These are phyloP conservation scores for Cyaniris semiargus DNA, from an alignment of 2,888 invertebrate species.

Conservation along the genomic window DNA sequence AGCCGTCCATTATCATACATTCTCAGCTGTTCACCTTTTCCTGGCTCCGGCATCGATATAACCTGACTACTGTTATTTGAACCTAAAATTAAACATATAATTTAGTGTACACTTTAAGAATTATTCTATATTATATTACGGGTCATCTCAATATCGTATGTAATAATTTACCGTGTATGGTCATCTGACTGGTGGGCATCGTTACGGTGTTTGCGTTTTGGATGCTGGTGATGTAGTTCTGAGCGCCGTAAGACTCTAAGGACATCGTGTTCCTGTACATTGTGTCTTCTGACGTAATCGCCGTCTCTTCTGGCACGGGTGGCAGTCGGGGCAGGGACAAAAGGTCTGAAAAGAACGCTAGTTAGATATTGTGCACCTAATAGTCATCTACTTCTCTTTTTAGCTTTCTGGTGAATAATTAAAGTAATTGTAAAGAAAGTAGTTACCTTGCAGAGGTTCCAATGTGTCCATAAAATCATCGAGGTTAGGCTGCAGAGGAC, in stretches of 20 bases:
- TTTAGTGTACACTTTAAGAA: neutral
- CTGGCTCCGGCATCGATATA: slow-evolving; percentile 62
- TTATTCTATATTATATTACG: neutral
- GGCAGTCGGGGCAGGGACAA: slow-evolving; percentile 75
- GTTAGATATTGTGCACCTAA: neutral
- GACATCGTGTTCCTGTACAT: slow-evolving; percentile 73
- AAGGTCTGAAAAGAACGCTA: slow-evolving; percentile 55
- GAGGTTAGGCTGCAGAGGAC: slow-evolving; percentile 97
- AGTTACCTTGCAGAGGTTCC: slow-evolving; percentile 89
- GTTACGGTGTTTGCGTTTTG: slow-evolving; percentile 56
- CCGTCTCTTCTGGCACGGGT: slow-evolving; percentile 82
- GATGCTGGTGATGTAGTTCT: slow-evolving; percentile 55
- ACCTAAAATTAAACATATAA: slow-evolving; percentile 49
- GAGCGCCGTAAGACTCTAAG: slow-evolving; percentile 62
- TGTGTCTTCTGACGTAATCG: slow-evolving; percentile 72
- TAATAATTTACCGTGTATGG: slow-evolving; percentile 62
- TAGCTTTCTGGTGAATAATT: neutral
- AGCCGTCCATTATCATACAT: slow-evolving; percentile 65
- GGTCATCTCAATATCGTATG: slow-evolving; percentile 28
- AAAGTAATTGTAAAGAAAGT: slow-evolving; percentile 3
- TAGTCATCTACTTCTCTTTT: neutral
- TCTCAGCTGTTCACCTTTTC: slow-evolving; percentile 68
- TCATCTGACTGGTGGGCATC: slow-evolving; percentile 73
- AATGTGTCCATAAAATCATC: slow-evolving; percentile 97
- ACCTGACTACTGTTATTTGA: slow-evolving; percentile 70